phyloP scores from a whole-genome alignment of 2,888 invertebrate genomes.

The Eupithecia tripunctaria region DNA sequence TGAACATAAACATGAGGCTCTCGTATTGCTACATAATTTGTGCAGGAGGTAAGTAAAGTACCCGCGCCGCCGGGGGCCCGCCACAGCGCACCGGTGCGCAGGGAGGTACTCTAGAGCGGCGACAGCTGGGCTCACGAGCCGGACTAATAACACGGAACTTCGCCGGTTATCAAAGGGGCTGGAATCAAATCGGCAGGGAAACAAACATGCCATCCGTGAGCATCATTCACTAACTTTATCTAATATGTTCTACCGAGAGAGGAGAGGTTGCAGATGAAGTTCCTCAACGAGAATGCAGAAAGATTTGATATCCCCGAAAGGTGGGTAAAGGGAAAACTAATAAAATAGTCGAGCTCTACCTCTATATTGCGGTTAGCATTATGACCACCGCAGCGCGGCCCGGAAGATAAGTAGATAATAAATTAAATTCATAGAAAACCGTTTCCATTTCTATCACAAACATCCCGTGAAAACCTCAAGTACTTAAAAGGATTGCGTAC shows the following conservation, averaged over 20 bases:
- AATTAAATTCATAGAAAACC: conserved; percentile 5
- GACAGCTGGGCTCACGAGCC: conserved; percentile 68
- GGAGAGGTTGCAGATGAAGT: not conserved
- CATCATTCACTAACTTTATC: conserved; percentile 44
- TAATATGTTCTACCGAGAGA: conserved; percentile 11
- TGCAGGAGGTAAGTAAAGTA: not conserved
- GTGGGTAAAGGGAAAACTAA: not conserved
- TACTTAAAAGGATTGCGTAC: conserved; percentile 38
- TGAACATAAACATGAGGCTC: not conserved
- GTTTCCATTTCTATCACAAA: conserved; percentile 6
- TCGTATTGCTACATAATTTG: conserved; percentile 6
- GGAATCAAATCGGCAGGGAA: conserved; percentile 43
- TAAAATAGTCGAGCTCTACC: not conserved
- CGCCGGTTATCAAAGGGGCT: conserved; percentile 61
- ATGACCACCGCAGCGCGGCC: not conserved
- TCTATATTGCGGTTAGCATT: not conserved
- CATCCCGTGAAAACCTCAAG: not conserved
- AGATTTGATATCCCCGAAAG: not conserved
- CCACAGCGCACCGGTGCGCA: not conserved
- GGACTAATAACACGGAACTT: conserved; percentile 70
- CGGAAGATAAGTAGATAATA: not conserved
- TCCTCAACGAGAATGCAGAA: not conserved
- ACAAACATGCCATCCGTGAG: conserved; percentile 37
- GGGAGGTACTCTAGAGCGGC: conserved; percentile 7
- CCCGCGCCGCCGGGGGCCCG: not conserved